Evolutionary conservation across 1,140 invertebrate genomes (phyloP).

Genomic region (Diplogasteroides magnus): DNA sequence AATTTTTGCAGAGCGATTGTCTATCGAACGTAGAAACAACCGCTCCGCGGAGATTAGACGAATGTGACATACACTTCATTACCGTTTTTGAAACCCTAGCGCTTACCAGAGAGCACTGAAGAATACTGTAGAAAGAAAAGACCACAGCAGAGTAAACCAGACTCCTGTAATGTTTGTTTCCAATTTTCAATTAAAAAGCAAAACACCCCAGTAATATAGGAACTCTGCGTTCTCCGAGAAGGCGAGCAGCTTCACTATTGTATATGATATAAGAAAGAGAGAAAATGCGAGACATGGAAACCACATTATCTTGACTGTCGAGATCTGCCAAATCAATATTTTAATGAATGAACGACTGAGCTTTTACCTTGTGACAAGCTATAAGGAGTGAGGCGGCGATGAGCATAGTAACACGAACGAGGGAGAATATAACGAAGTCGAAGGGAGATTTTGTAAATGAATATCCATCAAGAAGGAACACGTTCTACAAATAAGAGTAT

Average conservation of each 20-base stretch:
- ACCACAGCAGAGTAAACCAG: slow-evolving; percentile 16
- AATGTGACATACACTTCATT: too few species aligned
- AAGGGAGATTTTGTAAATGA: slow-evolving; percentile 5
- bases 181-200: background rate
- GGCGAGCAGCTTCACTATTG: slow-evolving; percentile 27
- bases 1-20: too few species aligned
- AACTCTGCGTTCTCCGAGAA: slow-evolving; percentile 18
- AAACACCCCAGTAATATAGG: slow-evolving; percentile 13
- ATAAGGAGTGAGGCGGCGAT: background rate
- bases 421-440: slow-evolving; percentile 8
- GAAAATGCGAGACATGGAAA: slow-evolving; percentile 1
- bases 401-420: background rate
- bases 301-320: background rate
- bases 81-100: too few species aligned
- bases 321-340: background rate
- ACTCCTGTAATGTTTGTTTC: slow-evolving; percentile 1
- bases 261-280: slow-evolving; percentile 1
- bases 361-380: background rate
- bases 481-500: background rate
- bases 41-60: too few species aligned
- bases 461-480: slow-evolving; percentile 16
- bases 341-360: background rate
- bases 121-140: background rate
- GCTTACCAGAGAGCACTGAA: background rate
- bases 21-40: too few species aligned